phyloP scores from a whole-genome alignment of 2,888 invertebrate genomes.

The Hoplodrina ambigua region DNA sequence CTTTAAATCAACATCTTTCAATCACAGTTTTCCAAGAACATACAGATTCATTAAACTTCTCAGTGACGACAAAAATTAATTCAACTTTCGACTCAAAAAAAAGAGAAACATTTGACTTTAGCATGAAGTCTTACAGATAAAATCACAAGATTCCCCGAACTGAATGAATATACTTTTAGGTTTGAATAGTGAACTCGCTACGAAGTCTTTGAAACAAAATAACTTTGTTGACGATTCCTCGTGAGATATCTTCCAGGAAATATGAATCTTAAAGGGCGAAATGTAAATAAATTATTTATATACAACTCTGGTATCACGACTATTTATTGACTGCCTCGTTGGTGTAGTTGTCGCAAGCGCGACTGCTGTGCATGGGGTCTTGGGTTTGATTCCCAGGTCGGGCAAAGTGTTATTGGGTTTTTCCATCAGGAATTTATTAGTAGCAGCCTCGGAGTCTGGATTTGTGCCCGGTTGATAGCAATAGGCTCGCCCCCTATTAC shows the following conservation, averaged over 20 bases:
- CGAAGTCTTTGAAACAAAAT: constrained; percentile 69
- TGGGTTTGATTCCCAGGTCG: too few relatives aligned
- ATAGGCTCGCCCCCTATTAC: too few relatives aligned
- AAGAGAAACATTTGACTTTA: constrained; percentile 32
- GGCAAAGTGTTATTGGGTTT: too few relatives aligned
- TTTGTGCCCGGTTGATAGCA: too few relatives aligned
- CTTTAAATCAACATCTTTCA: not conserved
- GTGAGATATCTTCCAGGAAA: constrained; percentile 67
- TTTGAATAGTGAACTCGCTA: constrained; percentile 60
- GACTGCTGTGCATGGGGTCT: too few relatives aligned
- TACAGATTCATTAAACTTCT: not conserved
- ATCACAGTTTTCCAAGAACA: not conserved
- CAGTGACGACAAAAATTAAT: not conserved
- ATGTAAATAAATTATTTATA: constrained; percentile 65
- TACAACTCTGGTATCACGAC: constrained; percentile 37
- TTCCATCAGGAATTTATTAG: too few relatives aligned
- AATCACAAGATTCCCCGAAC: constrained; percentile 54
- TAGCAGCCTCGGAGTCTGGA: too few relatives aligned
- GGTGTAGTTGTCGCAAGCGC: too few relatives aligned
- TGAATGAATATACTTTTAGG: constrained; percentile 67
- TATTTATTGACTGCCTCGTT: too few relatives aligned
- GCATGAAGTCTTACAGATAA: constrained; percentile 44
- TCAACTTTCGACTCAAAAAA: not conserved
- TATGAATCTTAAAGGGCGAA: constrained; percentile 63
- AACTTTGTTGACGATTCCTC: constrained; percentile 60